A percentile compares a stretch with the other conserved stretches of the same genome.
Conservation (phyloP, 2,113 vertebrate species). For the human (Homo sapiens) region GRCh38 chr15:46024501-46025000, state of each 20-base stretch:
- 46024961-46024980: background rate
- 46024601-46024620: background rate
- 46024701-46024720: background rate
- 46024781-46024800: background rate
- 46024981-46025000: background rate
- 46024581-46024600: background rate
- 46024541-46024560: background rate
- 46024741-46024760: background rate
- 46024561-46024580: background rate
- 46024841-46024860: background rate
- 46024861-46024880: background rate
- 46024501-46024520: background rate
- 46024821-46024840: background rate
- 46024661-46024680: background rate
- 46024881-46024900: background rate
- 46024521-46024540: background rate
- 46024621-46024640: background rate
- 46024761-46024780: background rate
- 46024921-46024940: background rate
- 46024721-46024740: background rate
- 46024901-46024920: background rate
- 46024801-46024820: constrained; percentile 22
- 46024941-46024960: background rate
- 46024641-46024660: background rate
- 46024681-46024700: background rate